These are phyloP conservation scores for Poeciliopsis retropinna DNA, from an alignment of 2,113 vertebrate genomes.

Conservation along the genomic window DNA sequence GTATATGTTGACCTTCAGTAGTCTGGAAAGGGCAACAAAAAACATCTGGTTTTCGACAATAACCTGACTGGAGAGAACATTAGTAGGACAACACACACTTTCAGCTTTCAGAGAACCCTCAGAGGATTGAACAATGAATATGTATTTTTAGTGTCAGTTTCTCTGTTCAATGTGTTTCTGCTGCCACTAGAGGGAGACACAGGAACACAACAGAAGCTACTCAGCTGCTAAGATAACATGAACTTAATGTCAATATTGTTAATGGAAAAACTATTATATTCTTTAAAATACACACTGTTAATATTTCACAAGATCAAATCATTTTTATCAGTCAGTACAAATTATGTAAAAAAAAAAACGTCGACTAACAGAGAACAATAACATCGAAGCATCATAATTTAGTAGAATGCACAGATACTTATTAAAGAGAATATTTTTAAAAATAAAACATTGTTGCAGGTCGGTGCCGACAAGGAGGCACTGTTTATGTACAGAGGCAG, in stretches of 20 bases:
- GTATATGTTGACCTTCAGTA: neutral
- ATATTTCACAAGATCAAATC: neutral
- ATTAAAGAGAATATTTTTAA: too few relatives aligned
- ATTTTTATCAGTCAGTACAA: neutral
- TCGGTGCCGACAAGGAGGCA: neutral
- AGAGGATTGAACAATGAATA: too few relatives aligned
- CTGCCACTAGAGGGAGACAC: neutral
- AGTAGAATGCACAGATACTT: too few relatives aligned
- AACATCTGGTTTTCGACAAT: neutral
- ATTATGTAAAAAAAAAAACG: too few relatives aligned
- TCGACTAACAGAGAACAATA: too few relatives aligned
- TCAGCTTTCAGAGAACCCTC: too few relatives aligned
- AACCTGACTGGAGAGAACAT: too few relatives aligned
- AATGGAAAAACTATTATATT: neutral
- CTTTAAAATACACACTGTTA: neutral
- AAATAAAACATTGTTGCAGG: too few relatives aligned
- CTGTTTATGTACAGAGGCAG: neutral
- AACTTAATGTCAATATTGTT: neutral
- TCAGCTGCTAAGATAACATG: neutral
- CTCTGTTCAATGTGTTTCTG: too few relatives aligned
- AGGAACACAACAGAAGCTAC: neutral
- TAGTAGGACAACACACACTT: too few relatives aligned
- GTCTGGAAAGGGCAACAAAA: neutral
- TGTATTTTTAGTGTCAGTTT: too few relatives aligned
- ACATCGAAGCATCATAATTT: too few relatives aligned